Evolutionary conservation across 37 sponge, comb jelly and placozoan genomes (phyloP), one percentile per base, ranked within the genome.

Genomic region (Aphrocallistes beatrix): DNA sequence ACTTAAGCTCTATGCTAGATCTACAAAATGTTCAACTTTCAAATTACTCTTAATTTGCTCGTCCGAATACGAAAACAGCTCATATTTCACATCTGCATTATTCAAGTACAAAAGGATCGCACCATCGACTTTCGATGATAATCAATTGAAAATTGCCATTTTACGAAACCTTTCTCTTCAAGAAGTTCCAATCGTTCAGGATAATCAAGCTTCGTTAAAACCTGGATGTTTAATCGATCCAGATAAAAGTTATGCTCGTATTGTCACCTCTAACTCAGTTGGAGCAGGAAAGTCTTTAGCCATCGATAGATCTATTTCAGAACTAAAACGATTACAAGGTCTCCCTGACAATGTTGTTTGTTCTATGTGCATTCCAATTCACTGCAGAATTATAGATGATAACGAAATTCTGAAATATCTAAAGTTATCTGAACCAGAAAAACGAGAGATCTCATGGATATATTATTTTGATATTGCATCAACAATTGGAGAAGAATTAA

Each of bases 31-130:
- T 60, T 30, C 75, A 13, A 60, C 10, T 19, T 60, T 19, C n/a
- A 60, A 60, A 19, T 30, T 60, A 19, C 75, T 60, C 21, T 6
- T 60, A 32, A 21, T 60, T 19, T 60, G 75, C 34, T 60, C 75
- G 10, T 3, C 75, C 8, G 75, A 60, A 60, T 60, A 8, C 8
- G 75, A 60, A 60, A 60, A 60, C 21, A 60, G 3, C 3, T 60
- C 75, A 60, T 60, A 19, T 60, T 60, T 60, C 21, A 30, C 75
- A 28, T 60, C 75, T 6, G n/a, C 75, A 1, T 25, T 60, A 6
- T 60, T 25, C n/a, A 60, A 60, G n/a, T 60, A 60, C n/a, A 60
- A 60, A 30, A 60, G 75, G 75, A 28, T 60, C n/a, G n/a, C 75
- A 19, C 75, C 75, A 60, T 3, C 75, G 25, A 25, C 21, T 60